Conservation (phyloP, 64 coral and sea anemone species). For the Trachythela sp. region DNA sequence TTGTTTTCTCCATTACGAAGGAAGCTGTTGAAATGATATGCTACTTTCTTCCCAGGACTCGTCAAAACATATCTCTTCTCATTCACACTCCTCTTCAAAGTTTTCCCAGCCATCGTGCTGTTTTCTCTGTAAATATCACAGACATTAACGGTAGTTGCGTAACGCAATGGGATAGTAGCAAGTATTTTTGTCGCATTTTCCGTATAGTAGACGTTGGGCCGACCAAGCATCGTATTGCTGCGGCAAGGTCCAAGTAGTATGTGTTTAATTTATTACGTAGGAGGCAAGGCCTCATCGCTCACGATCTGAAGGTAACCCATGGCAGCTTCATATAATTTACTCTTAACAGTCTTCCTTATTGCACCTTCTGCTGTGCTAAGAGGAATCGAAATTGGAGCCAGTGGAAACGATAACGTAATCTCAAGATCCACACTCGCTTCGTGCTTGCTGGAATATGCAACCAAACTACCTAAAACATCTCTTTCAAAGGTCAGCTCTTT, state of each 20-base stretch:
- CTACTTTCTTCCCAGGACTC: not conserved
- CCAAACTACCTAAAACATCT: not conserved
- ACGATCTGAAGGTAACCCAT: not conserved
- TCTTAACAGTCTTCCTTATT: not conserved
- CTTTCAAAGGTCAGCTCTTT: not conserved
- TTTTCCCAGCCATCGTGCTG: not conserved
- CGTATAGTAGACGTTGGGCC: not conserved
- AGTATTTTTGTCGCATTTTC: not conserved
- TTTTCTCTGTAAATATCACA: not conserved
- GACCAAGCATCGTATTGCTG: not conserved
- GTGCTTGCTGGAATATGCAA: not conserved
- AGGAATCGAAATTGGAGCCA: not conserved
- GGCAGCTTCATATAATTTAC: slow-evolving; percentile 9
- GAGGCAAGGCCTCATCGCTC: not conserved
- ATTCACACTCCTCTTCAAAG: not conserved
- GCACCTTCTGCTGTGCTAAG: not conserved
- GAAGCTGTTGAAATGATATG: not conserved
- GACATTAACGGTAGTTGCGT: not conserved
- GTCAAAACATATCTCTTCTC: not conserved
- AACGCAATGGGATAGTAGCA: not conserved
- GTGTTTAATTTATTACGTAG: not conserved
- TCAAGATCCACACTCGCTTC: not conserved
- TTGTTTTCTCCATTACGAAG: not conserved
- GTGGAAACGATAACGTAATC: not conserved
- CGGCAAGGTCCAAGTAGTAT: not conserved